Base-by-base conservation (phyloP, 2,113 vertebrate species). In the Eudyptes chrysolophus region DNA sequence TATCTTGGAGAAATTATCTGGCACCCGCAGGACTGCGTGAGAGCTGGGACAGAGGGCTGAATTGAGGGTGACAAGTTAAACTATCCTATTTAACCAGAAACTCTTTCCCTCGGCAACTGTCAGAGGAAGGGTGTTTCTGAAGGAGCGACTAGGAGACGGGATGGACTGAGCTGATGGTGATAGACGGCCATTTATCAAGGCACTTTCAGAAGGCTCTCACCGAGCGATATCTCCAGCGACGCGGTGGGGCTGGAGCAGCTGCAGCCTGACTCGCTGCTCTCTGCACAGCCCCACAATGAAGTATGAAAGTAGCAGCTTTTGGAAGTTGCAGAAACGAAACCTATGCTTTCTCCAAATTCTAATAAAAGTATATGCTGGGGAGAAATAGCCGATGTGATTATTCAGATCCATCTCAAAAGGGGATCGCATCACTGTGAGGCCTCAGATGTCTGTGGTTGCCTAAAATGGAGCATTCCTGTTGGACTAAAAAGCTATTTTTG, bases 171-270 rank as follows among this genome's bases (percentile, higher is more conserved):
- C 49, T 42, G 55, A 20, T 12, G 61, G 40, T 58, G 55, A 19
- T 8, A 8, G 61, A 13, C 13, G 36, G 22, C 27, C 11, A 1
- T 49, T 51, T 38, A 10, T 18, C 34, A 6, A 11, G 16, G 4
- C 6, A 0, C 36, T 22, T 26, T 6, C 16, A 17, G 87, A 52
- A 18, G 16, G 48, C n/a, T 34, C n/a, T 44, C 16, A 9, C 8
- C 0, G 2, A 44, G 40, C 3, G 3, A 2, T 2, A 2, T 30
- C 36, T 77, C 54, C 36, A 12, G 77, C 2, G 1, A 22, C 2
- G 51, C 4, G 8, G 7, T 11, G 49, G 38, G 51, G 62, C 55
- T 29, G 84, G 74, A 58, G 84, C 48, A 27, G 54, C 66, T 2
- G 16, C 27, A 25, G 48, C 36, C 7, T 1, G 29, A 7, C 24